These are phyloP conservation scores for Bombus ignitus DNA, from an alignment of 1,140 invertebrate species.

Conservation along the genomic window DNA sequence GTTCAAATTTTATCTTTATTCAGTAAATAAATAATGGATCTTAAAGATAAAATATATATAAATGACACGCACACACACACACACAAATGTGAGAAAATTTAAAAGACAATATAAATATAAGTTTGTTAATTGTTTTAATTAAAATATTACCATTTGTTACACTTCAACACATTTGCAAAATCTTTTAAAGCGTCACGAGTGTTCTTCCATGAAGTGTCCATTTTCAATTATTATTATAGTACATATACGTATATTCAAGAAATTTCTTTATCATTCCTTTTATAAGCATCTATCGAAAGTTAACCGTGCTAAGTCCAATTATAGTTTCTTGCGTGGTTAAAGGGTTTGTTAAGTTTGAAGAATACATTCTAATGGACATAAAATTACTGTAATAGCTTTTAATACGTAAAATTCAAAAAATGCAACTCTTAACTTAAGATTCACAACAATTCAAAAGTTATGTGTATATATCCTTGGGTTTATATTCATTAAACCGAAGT, in stretches of 20 bases:
- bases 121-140: background rate
- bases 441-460: too few relatives aligned
- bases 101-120: background rate
- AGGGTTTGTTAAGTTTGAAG: too few relatives aligned
- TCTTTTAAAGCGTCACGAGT: slow-evolving; percentile 58
- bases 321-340: background rate
- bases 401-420: too few relatives aligned
- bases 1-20: background rate
- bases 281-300: background rate
- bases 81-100: background rate
- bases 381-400: too few relatives aligned
- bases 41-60: background rate
- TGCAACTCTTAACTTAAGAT: too few relatives aligned
- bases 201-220: slow-evolving; percentile 61
- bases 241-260: background rate
- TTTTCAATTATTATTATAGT: slow-evolving; percentile 11
- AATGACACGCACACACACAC: background rate
- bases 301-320: background rate
- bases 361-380: too few relatives aligned
- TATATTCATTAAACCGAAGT: too few relatives aligned
- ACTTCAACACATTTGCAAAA: slow-evolving; percentile 58
- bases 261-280: background rate
- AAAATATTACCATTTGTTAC: slow-evolving; percentile 66
- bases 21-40: background rate
- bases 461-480: too few relatives aligned